Percentiles rank a stretch among this genome's conserved stretches.
phyloP scores from a whole-genome alignment of 1,140 invertebrate species.

The Battus philenor region DNA sequence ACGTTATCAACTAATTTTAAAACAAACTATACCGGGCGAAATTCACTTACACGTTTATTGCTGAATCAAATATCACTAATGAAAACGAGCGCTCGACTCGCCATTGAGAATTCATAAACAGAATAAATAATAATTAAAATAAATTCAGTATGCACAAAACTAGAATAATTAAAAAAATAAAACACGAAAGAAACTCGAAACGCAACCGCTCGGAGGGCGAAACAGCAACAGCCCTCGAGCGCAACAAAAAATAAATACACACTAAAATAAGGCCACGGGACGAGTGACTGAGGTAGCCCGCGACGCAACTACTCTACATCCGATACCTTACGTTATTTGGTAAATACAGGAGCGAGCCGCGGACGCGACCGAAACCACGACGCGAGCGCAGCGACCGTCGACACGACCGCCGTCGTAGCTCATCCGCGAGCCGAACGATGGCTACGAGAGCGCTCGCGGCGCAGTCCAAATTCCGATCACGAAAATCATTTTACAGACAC shows the following conservation, averaged over 20 bases:
- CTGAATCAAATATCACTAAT: conserved; percentile 76
- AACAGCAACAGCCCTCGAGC: conserved; percentile 69
- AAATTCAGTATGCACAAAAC: conserved; percentile 58
- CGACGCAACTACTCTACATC: conserved; percentile 64
- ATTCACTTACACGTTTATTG: conserved; percentile 74
- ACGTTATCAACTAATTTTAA: conserved; percentile 70
- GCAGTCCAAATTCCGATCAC: background rate
- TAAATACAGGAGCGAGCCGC: conserved; percentile 36
- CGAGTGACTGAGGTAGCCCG: conserved; percentile 72
- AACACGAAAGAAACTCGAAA: conserved; percentile 70
- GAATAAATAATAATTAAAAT: conserved; percentile 67
- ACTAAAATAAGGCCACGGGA: conserved; percentile 67
- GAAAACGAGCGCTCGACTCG: conserved; percentile 66
- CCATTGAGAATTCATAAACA: conserved; percentile 60
- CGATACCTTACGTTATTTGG: conserved; percentile 59
- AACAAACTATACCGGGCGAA: conserved; percentile 64
- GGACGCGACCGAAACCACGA: conserved; percentile 24
- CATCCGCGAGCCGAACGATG: background rate
- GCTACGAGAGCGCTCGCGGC: background rate
- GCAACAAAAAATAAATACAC: conserved; percentile 72
- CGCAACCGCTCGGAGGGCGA: conserved; percentile 62
- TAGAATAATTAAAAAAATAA: conserved; percentile 49
- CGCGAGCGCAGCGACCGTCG: conserved; percentile 16
- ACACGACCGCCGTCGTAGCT: background rate
- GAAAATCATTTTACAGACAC: background rate